Conservation (phyloP, 2,113 vertebrate genomes). For the Jaculus jaculus region DNA sequence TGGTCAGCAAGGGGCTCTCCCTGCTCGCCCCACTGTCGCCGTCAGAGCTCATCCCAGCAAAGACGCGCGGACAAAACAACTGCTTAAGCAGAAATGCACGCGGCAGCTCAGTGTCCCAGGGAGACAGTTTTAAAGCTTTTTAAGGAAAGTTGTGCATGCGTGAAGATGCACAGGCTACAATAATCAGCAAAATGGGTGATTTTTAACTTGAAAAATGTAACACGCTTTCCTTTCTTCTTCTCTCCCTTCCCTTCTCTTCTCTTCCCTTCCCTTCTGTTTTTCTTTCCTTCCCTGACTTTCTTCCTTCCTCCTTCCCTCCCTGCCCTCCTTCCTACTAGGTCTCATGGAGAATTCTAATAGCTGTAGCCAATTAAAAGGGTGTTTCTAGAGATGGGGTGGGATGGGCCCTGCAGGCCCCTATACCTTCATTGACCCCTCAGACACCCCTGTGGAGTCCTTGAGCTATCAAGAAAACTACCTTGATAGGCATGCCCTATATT, state of each 20-base stretch:
- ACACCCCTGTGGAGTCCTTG: not conserved
- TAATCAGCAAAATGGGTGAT: not conserved
- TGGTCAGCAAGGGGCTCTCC: not conserved
- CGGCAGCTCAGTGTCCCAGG: not conserved
- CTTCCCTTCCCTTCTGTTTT: not conserved
- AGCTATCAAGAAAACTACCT: not conserved
- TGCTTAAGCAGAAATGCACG: not conserved
- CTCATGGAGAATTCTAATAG: not conserved
- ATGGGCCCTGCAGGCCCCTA: not conserved
- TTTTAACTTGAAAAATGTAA: not conserved
- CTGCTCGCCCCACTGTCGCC: rapidly evolving
- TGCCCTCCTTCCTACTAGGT: not conserved
- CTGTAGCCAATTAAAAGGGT: not conserved
- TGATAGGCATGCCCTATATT: not conserved
- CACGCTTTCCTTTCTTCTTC: not conserved
- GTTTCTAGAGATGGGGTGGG: not conserved
- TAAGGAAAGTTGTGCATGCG: not conserved
- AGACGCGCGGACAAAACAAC: not conserved
- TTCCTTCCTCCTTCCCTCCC: not conserved
- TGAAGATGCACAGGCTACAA: not conserved
- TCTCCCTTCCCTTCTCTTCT: too few relatives aligned
- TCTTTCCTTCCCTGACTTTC: not conserved
- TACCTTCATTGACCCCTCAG: not conserved
- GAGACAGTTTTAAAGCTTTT: not conserved
- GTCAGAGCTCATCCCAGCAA: too few relatives aligned